Percentiles rank a stretch among this genome's conserved stretches.
Conservation (phyloP, 1,140 invertebrate genomes). For the Drosophila trapezifrons region DNA sequence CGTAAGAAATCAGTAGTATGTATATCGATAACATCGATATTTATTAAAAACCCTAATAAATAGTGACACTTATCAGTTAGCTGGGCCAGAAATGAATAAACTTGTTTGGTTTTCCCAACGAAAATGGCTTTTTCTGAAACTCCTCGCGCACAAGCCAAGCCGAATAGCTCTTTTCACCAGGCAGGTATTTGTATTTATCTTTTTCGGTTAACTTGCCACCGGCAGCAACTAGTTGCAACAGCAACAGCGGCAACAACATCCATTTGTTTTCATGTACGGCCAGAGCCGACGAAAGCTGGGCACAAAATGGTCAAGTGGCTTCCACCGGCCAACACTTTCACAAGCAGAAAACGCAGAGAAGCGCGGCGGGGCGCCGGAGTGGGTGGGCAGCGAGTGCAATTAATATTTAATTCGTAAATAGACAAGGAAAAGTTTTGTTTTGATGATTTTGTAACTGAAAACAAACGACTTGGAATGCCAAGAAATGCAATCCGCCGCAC, state of each 20-base stretch:
- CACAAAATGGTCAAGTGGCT: slow-evolving; percentile 78
- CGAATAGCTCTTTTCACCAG: slow-evolving; percentile 43
- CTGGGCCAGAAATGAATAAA: slow-evolving; percentile 10
- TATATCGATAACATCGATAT: not conserved
- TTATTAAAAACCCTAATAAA: not conserved
- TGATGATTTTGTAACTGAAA: slow-evolving; percentile 60
- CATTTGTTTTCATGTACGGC: slow-evolving; percentile 67
- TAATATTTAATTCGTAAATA: slow-evolving; percentile 78
- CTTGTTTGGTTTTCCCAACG: slow-evolving; percentile 12
- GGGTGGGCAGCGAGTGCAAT: slow-evolving; percentile 50
- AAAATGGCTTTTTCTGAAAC: slow-evolving; percentile 12
- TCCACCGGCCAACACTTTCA: slow-evolving; percentile 75
- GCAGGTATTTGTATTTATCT: slow-evolving; percentile 49
- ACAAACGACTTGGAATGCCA: slow-evolving; percentile 56
- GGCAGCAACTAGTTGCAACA: slow-evolving; percentile 15
- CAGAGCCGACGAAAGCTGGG: slow-evolving; percentile 64
- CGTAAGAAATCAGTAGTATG: not conserved
- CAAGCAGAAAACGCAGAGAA: slow-evolving; percentile 46
- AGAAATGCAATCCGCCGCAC: slow-evolving; percentile 40
- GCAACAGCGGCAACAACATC: slow-evolving; percentile 40
- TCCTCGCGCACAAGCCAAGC: slow-evolving; percentile 9
- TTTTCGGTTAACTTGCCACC: slow-evolving; percentile 58
- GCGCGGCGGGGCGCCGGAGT: slow-evolving; percentile 11
- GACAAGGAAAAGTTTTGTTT: slow-evolving; percentile 75
- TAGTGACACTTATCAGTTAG: not conserved